Conservation (phyloP, 2,888 invertebrate genomes). For the Hirtodrosophila confusa region DNA sequence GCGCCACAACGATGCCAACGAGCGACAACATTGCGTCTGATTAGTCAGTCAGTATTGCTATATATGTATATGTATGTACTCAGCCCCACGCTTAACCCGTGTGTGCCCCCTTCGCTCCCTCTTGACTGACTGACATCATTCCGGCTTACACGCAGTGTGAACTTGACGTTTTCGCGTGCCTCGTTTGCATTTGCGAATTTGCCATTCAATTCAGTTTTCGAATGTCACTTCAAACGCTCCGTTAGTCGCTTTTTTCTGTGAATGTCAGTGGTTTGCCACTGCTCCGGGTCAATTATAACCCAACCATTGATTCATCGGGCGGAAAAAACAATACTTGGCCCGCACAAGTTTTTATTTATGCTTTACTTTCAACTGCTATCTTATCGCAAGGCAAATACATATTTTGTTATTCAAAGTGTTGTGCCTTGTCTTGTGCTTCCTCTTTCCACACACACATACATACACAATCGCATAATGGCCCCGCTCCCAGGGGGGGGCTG, state of each 20-base stretch:
- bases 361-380: constrained; percentile 34
- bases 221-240: constrained; percentile 43
- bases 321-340: not conserved
- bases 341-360: constrained; percentile 20
- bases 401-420: constrained; percentile 49
- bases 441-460: not conserved
- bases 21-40: constrained; percentile 65
- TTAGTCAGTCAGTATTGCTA: constrained; percentile 62
- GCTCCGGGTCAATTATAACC: constrained; percentile 17
- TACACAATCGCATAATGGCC: constrained; percentile 29
- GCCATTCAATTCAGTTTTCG: constrained; percentile 51
- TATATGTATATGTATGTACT: constrained; percentile 5
- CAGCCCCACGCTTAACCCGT: not conserved
- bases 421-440: constrained; percentile 11
- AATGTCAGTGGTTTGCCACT: constrained; percentile 32
- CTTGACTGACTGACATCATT: constrained; percentile 25
- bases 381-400: constrained; percentile 24
- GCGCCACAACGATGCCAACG: constrained; percentile 51
- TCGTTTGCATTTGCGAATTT: constrained; percentile 45
- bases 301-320: not conserved
- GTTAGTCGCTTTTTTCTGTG: constrained; percentile 22
- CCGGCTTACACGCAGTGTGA: constrained; percentile 56
- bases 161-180: constrained; percentile 68
- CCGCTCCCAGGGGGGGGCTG: constrained; percentile 1
- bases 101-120: constrained; percentile 10